Evolutionary conservation across 2,888 invertebrate genomes (phyloP).

Genomic region (Rhopalosiphum nymphaeae): DNA sequence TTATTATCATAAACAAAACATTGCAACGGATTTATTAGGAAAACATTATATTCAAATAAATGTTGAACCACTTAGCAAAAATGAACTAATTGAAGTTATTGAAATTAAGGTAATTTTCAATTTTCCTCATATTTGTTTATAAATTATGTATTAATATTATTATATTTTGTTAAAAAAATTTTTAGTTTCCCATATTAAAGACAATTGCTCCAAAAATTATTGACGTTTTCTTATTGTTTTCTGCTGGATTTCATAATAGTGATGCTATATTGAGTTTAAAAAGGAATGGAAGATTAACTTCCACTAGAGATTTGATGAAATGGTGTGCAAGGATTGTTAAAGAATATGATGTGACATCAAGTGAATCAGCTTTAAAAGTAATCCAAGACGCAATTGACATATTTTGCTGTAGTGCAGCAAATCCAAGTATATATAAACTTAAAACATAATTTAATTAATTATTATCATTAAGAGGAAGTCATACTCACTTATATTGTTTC

Average conservation of each 20-base stretch:
- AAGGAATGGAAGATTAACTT: conserved; percentile 77
- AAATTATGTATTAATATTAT: not conserved
- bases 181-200: conserved; percentile 78
- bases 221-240: conserved; percentile 86
- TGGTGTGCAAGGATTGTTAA: conserved; percentile 86
- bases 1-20: conserved; percentile 71
- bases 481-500: too few relatives aligned
- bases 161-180: not conserved
- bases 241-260: conserved; percentile 73
- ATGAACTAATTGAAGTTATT: conserved; percentile 82
- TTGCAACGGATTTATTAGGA: conserved; percentile 79
- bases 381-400: conserved; percentile 92
- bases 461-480: not conserved
- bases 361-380: conserved; percentile 78
- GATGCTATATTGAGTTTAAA: conserved; percentile 69
- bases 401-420: conserved; percentile 85
- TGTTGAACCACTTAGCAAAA: conserved; percentile 81
- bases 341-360: conserved; percentile 81
- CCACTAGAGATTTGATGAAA: conserved; percentile 91
- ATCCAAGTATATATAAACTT: conserved; percentile 69
- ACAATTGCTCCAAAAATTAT: conserved; percentile 83
- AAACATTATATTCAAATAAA: conserved; percentile 87
- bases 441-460: not conserved
- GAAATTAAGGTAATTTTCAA: conserved; percentile 71
- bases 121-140: not conserved